These are phyloP conservation scores for Drosophila tsacasi DNA, from an alignment of 1,140 invertebrate species.

Conservation along the genomic window DNA sequence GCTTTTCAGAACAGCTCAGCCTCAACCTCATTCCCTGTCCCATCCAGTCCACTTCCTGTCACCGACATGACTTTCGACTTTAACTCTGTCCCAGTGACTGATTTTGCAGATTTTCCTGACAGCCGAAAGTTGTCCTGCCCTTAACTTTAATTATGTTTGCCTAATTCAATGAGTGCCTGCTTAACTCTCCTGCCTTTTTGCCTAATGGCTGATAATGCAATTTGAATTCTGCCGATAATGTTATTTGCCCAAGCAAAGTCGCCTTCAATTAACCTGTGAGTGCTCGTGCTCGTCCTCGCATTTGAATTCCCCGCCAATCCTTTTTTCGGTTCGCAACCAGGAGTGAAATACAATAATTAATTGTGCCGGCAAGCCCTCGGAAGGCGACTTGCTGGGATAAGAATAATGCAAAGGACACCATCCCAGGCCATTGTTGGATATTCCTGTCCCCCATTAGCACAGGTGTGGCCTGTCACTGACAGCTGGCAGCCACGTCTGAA, in stretches of 20 bases:
- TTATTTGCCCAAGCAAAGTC: slow-evolving; percentile 53
- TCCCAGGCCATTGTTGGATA: slow-evolving; percentile 13
- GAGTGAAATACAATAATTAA: slow-evolving; percentile 51
- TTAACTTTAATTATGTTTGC: slow-evolving; percentile 56
- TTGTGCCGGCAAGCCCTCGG: slow-evolving; percentile 40
- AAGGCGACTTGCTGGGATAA: slow-evolving; percentile 21
- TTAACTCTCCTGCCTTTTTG: slow-evolving; percentile 30
- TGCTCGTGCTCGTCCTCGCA: slow-evolving; percentile 2
- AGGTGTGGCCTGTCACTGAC: slow-evolving; percentile 71
- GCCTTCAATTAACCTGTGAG: slow-evolving; percentile 53
- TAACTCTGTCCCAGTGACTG: slow-evolving; percentile 36
- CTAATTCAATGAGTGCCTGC: slow-evolving; percentile 47
- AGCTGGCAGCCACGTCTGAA: slow-evolving; percentile 23
- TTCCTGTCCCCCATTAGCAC: slow-evolving; percentile 37
- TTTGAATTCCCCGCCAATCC: slow-evolving; percentile 29
- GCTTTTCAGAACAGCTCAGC: slow-evolving; percentile 36
- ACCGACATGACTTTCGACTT: slow-evolving; percentile 45
- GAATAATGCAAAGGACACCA: slow-evolving; percentile 33
- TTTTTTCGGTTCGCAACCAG: background rate
- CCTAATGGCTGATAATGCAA: slow-evolving; percentile 72
- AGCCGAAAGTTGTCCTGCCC: slow-evolving; percentile 3
- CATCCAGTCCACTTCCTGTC: slow-evolving; percentile 20
- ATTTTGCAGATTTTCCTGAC: slow-evolving; percentile 32
- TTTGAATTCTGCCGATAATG: slow-evolving; percentile 68
- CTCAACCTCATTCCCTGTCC: background rate